Conservation (phyloP, 2,888 invertebrate genomes). For the Macrosiphum euphorbiae region DNA sequence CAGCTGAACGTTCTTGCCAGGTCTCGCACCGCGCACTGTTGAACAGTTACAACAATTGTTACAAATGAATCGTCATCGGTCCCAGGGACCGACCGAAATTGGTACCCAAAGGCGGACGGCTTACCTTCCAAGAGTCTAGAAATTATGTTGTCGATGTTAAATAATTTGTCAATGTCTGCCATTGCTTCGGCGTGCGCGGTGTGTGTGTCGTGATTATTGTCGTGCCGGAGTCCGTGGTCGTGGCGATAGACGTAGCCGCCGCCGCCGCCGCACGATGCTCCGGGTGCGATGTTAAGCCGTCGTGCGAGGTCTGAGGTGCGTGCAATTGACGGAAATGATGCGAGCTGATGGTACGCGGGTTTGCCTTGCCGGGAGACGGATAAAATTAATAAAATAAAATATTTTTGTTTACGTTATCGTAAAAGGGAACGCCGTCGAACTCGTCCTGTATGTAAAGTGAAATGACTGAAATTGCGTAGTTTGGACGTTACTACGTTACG, state of each 20-base stretch:
- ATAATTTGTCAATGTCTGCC: slow-evolving; percentile 92
- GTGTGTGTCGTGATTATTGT: not conserved
- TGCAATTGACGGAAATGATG: not conserved
- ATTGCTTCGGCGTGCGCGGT: slow-evolving; percentile 71
- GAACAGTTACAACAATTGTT: slow-evolving; percentile 68
- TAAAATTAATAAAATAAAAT: not conserved
- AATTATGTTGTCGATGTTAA: slow-evolving; percentile 97
- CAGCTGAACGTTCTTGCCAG: slow-evolving; percentile 99
- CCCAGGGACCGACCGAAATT: not conserved
- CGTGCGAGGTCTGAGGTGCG: not conserved
- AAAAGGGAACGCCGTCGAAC: slow-evolving; percentile 57
- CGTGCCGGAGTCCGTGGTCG: not conserved
- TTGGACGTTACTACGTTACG: slow-evolving; percentile 62
- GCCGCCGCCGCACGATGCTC: not conserved
- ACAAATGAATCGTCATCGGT: not conserved
- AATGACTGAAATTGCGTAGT: slow-evolving; percentile 63
- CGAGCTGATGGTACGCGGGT: not conserved
- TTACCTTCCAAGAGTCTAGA: slow-evolving; percentile 95
- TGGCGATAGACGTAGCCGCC: not conserved
- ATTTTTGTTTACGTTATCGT: slow-evolving; percentile 60
- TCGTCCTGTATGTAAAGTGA: slow-evolving; percentile 35
- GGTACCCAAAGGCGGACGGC: slow-evolving; percentile 67
- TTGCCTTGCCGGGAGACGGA: not conserved
- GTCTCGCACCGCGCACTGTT: slow-evolving; percentile 95
- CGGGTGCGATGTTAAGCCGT: not conserved